A percentile compares a stretch with the other conserved stretches of the same genome.
These are phyloP conservation scores for Leptopilina drosophilae DNA, from an alignment of 2,888 invertebrate genomes.

Conservation along the genomic window DNA sequence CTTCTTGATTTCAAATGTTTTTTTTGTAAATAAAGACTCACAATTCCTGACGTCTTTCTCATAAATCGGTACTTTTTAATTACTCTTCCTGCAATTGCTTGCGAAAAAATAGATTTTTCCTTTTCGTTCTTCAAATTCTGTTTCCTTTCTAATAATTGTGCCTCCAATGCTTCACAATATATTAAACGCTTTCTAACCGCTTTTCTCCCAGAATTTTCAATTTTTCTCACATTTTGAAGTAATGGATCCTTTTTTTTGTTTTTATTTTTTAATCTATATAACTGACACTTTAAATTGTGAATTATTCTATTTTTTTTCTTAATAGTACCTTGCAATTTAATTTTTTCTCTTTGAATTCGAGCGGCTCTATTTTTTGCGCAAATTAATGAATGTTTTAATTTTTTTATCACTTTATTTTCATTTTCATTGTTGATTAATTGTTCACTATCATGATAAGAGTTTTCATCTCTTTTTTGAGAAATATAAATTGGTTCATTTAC, in stretches of 20 bases:
- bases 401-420: not conserved
- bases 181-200: not conserved
- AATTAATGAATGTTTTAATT: not conserved
- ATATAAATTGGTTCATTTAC: too few relatives aligned
- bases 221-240: slow-evolving; percentile 4
- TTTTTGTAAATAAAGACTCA: slow-evolving; percentile 7
- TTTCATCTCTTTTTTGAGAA: too few relatives aligned
- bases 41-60: slow-evolving; percentile 7
- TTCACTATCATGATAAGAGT: too few relatives aligned
- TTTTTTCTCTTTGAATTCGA: too few relatives aligned
- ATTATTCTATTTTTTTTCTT: not conserved
- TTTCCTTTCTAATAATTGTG: slow-evolving; percentile 6
- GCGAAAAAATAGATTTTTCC: slow-evolving; percentile 26
- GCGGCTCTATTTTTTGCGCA: too few relatives aligned
- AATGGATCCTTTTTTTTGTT: too few relatives aligned
- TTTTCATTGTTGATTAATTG: not conserved
- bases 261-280: not conserved
- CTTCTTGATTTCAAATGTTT: slow-evolving; percentile 11
- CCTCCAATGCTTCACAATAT: slow-evolving; percentile 10
- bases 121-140: slow-evolving; percentile 8
- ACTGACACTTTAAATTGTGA: not conserved
- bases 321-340: not conserved
- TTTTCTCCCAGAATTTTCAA: not conserved
- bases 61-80: slow-evolving; percentile 9
- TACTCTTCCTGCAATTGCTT: not conserved